Conservation (phyloP, 2,113 vertebrate species). For the Uria aalge region DNA sequence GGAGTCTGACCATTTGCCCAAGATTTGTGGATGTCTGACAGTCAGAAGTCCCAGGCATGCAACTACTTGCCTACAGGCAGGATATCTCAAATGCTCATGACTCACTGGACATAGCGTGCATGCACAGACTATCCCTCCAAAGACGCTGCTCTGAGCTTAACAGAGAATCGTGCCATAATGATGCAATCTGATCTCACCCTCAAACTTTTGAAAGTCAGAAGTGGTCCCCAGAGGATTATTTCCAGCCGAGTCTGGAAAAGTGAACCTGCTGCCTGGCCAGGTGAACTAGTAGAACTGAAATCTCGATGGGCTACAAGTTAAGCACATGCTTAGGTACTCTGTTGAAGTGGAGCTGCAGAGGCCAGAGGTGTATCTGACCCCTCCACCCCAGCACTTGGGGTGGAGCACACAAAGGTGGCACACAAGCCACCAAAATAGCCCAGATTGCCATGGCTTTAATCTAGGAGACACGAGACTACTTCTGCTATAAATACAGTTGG, state of each 20-base stretch:
- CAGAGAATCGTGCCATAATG: rapidly evolving
- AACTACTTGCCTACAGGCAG: neutral
- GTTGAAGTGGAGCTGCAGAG: neutral
- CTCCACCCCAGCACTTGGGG: neutral
- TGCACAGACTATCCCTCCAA: neutral
- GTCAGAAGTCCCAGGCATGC: neutral
- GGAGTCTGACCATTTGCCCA: neutral
- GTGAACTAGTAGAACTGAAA: neutral
- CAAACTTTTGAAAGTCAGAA: neutral
- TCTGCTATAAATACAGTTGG: neutral
- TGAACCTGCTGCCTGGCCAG: neutral
- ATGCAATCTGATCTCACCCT: neutral
- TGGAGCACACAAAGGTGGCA: neutral
- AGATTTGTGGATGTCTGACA: neutral
- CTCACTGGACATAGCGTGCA: rapidly evolving
- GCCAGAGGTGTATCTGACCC: neutral
- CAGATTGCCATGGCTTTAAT: neutral
- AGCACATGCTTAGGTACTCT: neutral
- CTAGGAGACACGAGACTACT: neutral
- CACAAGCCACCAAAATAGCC: neutral
- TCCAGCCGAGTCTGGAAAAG: neutral
- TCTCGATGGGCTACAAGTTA: neutral
- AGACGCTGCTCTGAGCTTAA: neutral
- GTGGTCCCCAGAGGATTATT: neutral
- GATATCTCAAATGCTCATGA: neutral